Percentiles rank a stretch among this genome's conserved stretches.
phyloP scores from a whole-genome alignment of 2,888 invertebrate species.

The Lumbricus terrestris region DNA sequence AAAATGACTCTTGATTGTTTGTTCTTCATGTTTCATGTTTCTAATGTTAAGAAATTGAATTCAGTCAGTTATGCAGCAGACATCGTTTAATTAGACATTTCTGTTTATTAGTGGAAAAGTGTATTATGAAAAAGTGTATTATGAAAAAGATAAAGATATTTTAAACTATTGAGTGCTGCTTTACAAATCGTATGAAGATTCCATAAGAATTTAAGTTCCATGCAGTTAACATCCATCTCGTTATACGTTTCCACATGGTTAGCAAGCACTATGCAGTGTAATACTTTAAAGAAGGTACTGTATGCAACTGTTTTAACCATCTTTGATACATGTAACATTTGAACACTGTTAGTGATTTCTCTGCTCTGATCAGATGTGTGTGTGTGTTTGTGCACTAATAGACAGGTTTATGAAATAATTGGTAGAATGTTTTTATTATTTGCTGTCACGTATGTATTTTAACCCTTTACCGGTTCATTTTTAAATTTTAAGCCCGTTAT shows the following conservation, averaged over 20 bases:
- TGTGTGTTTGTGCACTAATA: background rate
- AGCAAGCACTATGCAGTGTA: conserved; percentile 3
- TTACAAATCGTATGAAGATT: background rate
- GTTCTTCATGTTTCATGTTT: background rate
- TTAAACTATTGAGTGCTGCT: background rate
- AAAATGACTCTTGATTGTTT: background rate
- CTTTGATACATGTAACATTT: background rate
- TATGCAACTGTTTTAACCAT: background rate
- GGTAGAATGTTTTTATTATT: background rate
- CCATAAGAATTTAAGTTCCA: background rate
- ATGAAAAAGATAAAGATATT: background rate
- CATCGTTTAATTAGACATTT: background rate
- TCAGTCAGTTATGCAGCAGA: background rate
- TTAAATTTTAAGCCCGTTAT: too few species aligned
- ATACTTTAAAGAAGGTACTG: background rate
- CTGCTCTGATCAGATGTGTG: too few species aligned
- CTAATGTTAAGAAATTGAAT: background rate
- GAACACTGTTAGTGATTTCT: background rate
- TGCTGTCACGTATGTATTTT: background rate
- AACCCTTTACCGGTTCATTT: too few species aligned
- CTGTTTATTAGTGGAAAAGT: background rate
- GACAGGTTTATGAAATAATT: background rate
- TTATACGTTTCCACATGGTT: background rate
- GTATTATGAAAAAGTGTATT: too few species aligned
- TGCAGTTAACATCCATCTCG: too few species aligned